These are phyloP conservation scores for Drosophila mulleri DNA, from an alignment of 2,888 invertebrate species.

Conservation along the genomic window DNA sequence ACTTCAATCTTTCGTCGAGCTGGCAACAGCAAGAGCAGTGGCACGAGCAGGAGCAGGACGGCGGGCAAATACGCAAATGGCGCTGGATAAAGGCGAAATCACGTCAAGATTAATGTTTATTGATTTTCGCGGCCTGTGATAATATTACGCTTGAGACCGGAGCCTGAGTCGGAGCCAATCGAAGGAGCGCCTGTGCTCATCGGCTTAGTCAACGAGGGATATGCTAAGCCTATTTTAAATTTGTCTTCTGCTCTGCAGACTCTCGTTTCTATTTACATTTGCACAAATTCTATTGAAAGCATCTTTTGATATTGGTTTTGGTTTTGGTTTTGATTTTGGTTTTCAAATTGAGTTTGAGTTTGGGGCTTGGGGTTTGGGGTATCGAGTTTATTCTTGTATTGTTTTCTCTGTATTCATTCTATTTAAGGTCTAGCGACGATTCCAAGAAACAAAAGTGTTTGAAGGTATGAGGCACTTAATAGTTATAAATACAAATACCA, in stretches of 20 bases:
- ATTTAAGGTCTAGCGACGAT: neutral
- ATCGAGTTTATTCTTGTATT: too few relatives aligned
- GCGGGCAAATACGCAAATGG: constrained; percentile 70
- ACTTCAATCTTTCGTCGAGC: constrained; percentile 65
- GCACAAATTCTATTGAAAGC: constrained; percentile 27
- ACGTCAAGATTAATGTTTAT: constrained; percentile 77
- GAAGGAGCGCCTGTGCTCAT: constrained; percentile 39
- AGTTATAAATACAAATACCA: neutral
- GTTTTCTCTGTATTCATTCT: neutral
- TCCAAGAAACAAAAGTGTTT: constrained; percentile 2
- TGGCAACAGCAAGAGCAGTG: constrained; percentile 25
- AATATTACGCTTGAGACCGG: constrained; percentile 49
- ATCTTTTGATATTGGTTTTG: constrained; percentile 16
- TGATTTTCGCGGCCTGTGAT: constrained; percentile 67
- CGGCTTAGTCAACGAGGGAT: constrained; percentile 68
- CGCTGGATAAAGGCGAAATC: constrained; percentile 75
- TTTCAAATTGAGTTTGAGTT: neutral
- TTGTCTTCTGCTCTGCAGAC: constrained; percentile 34
- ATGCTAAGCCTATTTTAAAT: constrained; percentile 74
- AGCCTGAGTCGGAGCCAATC: constrained; percentile 23
- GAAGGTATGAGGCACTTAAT: neutral
- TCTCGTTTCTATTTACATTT: constrained; percentile 69
- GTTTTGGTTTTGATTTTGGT: neutral
- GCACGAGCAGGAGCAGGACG: constrained; percentile 18
- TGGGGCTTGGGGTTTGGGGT: neutral